Evolutionary conservation across 2,888 invertebrate species (phyloP).

Genomic region (Scaptomyza flava): DNA sequence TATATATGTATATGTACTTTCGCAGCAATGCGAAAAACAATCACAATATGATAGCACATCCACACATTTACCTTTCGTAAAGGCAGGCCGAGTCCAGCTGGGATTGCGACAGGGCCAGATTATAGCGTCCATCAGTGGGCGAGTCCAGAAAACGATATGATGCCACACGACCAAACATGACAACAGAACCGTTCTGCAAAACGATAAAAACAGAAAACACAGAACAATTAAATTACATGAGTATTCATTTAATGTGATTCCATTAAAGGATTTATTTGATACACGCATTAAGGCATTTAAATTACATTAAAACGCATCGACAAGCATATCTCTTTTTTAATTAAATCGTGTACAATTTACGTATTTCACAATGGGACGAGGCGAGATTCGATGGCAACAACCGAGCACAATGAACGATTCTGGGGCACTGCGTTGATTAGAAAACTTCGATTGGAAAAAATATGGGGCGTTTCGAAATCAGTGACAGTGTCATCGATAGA

Average conservation of each 20-base stretch:
- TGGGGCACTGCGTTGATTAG: slow-evolving; percentile 50
- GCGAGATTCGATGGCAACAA: slow-evolving; percentile 12
- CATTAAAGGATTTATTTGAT: slow-evolving; percentile 40
- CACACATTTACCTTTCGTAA: slow-evolving; percentile 90
- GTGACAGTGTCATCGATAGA: slow-evolving; percentile 34
- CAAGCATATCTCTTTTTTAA: slow-evolving; percentile 3
- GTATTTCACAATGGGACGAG: slow-evolving; percentile 6
- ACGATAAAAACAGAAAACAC: slow-evolving; percentile 5
- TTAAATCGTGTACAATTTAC: slow-evolving; percentile 36
- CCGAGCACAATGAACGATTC: slow-evolving; percentile 42
- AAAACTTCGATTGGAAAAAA: slow-evolving; percentile 38
- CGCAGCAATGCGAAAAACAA: background rate
- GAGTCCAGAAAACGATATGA: slow-evolving; percentile 94
- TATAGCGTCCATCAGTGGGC: slow-evolving; percentile 91
- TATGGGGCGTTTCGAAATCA: slow-evolving; percentile 72
- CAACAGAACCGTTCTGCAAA: slow-evolving; percentile 90
- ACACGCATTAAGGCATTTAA: slow-evolving; percentile 5
- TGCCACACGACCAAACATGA: slow-evolving; percentile 94
- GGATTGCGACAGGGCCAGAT: slow-evolving; percentile 90
- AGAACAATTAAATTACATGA: background rate
- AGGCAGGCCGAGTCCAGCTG: slow-evolving; percentile 91
- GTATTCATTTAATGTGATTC: slow-evolving; percentile 2
- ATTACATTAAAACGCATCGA: slow-evolving; percentile 14
- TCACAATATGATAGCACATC: background rate
- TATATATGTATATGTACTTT: background rate